Evolutionary conservation across 2,888 invertebrate species (phyloP).

Genomic region (Apamea crenata): DNA sequence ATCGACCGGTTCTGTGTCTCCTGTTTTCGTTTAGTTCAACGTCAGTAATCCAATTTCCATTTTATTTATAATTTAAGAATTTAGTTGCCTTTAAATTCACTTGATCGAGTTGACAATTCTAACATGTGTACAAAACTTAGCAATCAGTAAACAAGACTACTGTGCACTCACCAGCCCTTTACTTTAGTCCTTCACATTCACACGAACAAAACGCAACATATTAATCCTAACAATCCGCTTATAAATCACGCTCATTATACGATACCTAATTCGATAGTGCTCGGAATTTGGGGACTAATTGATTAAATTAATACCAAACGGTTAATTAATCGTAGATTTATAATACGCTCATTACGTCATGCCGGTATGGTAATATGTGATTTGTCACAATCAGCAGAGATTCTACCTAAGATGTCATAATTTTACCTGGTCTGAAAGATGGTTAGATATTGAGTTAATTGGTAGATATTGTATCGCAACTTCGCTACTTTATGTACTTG

Average conservation of each 20-base stretch:
- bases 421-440: neutral
- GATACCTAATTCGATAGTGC: constrained; percentile 54
- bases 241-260: constrained; percentile 65
- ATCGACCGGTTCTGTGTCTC: no score
- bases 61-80: neutral
- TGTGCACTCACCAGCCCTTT: constrained; percentile 71
- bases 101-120: constrained; percentile 13
- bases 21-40: neutral
- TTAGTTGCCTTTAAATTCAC: neutral
- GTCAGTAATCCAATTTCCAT: neutral
- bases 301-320: constrained; percentile 57
- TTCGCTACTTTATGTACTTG: no score
- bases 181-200: constrained; percentile 81
- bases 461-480: no score
- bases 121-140: constrained; percentile 34
- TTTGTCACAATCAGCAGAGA: constrained; percentile 20
- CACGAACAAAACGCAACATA: constrained; percentile 68
- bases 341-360: constrained; percentile 23
- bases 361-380: constrained; percentile 14
- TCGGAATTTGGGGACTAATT: constrained; percentile 59
- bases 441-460: neutral
- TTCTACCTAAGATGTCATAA: constrained; percentile 1
- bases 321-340: constrained; percentile 46
- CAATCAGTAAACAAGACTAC: constrained; percentile 55
- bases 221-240: constrained; percentile 73